A percentile compares a stretch with the other conserved stretches of the same genome.
phyloP scores from a whole-genome alignment of 2,113 vertebrate genomes.

The Erythrolamprus reginae region DNA sequence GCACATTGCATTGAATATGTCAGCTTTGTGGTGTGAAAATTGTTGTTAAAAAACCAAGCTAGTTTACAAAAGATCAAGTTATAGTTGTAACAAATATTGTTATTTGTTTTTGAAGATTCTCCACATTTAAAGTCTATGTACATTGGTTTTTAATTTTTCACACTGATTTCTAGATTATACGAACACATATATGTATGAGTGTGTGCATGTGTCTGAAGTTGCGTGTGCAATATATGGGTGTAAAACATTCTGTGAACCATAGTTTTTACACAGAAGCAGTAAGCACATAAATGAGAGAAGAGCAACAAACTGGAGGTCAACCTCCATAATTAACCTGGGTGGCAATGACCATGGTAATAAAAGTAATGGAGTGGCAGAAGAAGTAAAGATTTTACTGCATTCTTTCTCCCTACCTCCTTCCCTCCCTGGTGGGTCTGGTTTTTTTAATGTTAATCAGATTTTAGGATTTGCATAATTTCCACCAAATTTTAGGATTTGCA shows the following conservation, averaged over 20 bases:
- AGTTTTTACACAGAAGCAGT: background rate
- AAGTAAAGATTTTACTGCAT: background rate
- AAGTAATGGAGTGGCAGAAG: background rate
- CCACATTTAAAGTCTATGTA: background rate
- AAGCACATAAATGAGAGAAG: background rate
- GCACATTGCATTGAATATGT: background rate
- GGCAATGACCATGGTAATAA: background rate
- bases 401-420: too few relatives aligned
- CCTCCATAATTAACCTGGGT: background rate
- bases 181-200: background rate
- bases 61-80: background rate
- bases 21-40: background rate
- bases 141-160: background rate
- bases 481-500: background rate
- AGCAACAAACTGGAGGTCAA: background rate
- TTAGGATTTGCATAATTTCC: background rate
- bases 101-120: background rate
- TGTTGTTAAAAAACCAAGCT: background rate
- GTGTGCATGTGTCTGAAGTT: background rate
- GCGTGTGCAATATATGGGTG: background rate
- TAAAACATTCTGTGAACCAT: background rate
- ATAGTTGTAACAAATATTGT: background rate
- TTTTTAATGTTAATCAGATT: background rate
- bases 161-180: background rate
- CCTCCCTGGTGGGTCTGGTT: too few relatives aligned